phyloP scores from a whole-genome alignment of 2,797 vertebrate genomes.

The Pseudomugil tenellus region DNA sequence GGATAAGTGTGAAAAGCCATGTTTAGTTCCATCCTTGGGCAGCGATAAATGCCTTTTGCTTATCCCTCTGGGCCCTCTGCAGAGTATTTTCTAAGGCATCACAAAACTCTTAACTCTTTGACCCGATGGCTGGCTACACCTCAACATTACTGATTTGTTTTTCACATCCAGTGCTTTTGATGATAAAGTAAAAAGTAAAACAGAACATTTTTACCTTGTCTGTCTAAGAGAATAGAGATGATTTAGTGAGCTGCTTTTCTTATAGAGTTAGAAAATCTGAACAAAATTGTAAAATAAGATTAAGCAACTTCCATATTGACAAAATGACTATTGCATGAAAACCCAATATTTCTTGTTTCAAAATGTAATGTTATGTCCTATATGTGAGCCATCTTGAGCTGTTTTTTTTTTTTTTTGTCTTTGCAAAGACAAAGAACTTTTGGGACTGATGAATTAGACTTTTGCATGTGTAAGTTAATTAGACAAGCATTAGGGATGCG shows the following conservation, averaged over 20 bases:
- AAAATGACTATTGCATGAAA: no score
- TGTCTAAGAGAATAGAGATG: not conserved
- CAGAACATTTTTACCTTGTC: not conserved
- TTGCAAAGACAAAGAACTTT: conserved; percentile 30
- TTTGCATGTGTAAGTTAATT: conserved; percentile 22
- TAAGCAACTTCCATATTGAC: no score
- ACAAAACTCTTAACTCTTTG: conserved; percentile 56
- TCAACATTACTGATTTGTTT: conserved; percentile 10
- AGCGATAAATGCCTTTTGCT: conserved; percentile 64
- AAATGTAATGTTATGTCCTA: no score
- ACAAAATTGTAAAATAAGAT: not conserved
- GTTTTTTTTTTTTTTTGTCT: no score
- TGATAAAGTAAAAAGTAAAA: not conserved
- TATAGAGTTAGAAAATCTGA: not conserved
- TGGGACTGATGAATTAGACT: conserved; percentile 31
- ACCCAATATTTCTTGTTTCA: no score
- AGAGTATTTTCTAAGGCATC: conserved; percentile 64
- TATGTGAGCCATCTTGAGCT: conserved; percentile 22
- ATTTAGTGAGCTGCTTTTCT: conserved; percentile 4
- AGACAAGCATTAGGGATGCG: conserved; percentile 40
- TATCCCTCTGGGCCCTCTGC: conserved; percentile 51
- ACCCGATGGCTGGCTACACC: conserved; percentile 34
- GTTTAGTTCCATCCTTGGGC: conserved; percentile 69
- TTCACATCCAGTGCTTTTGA: conserved; percentile 1
- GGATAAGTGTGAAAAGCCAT: conserved; percentile 72